A percentile compares a stretch with the other conserved stretches of the same genome.
phyloP scores from a whole-genome alignment of 2,797 vertebrate genomes.

The Bryconaethiops microstoma region DNA sequence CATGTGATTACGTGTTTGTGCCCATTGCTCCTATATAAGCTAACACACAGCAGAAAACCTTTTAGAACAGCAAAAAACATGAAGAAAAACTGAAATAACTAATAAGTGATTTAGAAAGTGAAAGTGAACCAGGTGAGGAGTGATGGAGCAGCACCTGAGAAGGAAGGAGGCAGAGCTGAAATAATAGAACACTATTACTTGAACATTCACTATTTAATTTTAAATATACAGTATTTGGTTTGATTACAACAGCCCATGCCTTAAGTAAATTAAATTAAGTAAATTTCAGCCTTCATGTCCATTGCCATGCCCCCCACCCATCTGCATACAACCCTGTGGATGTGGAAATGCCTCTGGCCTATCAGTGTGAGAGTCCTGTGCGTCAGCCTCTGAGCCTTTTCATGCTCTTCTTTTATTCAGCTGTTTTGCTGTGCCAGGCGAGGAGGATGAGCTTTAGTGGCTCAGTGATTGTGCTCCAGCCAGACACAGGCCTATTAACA shows the following conservation, averaged over 20 bases:
- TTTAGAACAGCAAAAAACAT: no score
- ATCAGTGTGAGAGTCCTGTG: not conserved
- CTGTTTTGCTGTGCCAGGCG: slow-evolving; percentile 79
- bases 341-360: not conserved
- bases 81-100: no score
- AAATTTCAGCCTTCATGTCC: not conserved
- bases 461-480: slow-evolving; percentile 79
- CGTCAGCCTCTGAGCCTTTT: slow-evolving; percentile 22
- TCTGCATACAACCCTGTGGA: slow-evolving; percentile 30
- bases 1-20: no score
- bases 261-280: not conserved
- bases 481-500: slow-evolving; percentile 85
- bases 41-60: no score
- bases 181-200: no score
- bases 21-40: no score
- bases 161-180: no score
- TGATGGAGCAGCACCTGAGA: no score
- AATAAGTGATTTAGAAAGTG: no score
- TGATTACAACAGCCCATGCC: not conserved
- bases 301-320: slow-evolving; percentile 37
- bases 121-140: no score
- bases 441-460: slow-evolving; percentile 79
- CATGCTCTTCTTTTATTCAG: slow-evolving; percentile 78
- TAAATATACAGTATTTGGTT: no score
- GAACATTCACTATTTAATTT: no score